These are phyloP conservation scores for Eupristina koningsbergeri DNA, from an alignment of 1,140 invertebrate genomes.

Conservation along the genomic window DNA sequence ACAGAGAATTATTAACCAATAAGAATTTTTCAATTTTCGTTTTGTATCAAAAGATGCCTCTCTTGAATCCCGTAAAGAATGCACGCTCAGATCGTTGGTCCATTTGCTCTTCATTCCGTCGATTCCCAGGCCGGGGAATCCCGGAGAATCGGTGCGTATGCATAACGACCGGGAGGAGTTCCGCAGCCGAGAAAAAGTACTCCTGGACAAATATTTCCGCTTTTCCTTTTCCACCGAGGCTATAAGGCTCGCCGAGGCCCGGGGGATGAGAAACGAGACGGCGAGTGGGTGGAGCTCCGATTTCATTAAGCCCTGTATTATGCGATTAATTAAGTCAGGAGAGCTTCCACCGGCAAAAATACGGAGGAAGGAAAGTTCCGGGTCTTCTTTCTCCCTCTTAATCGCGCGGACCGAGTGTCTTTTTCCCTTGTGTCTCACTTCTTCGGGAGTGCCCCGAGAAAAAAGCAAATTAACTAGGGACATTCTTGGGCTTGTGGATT, in stretches of 20 bases:
- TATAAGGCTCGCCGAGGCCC: conserved; percentile 43
- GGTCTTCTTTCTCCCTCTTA: conserved; percentile 38
- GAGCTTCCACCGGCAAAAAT: conserved; percentile 67
- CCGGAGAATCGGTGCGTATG: conserved; percentile 14
- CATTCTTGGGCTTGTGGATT: conserved; percentile 59
- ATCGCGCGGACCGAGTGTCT: too few relatives aligned
- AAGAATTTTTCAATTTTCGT: not conserved
- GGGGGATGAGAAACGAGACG: conserved; percentile 55
- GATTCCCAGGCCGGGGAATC: conserved; percentile 40
- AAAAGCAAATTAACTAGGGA: conserved; percentile 68
- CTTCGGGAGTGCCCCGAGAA: not conserved
- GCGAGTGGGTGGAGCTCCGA: conserved; percentile 64
- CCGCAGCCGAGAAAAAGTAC: conserved; percentile 62
- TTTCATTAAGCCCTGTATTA: conserved; percentile 74
- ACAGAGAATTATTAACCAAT: not conserved
- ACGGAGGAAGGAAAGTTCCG: conserved; percentile 51
- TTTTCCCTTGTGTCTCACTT: too few relatives aligned
- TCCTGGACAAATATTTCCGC: conserved; percentile 69
- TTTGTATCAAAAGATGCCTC: not conserved
- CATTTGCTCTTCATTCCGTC: conserved; percentile 37
- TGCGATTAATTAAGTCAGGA: conserved; percentile 74
- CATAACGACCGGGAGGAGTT: not conserved
- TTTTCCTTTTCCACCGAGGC: conserved; percentile 55
- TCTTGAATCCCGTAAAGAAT: not conserved
- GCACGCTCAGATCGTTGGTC: not conserved